Conservation (phyloP, 2,113 vertebrate genomes). For the Turnix velox region DNA sequence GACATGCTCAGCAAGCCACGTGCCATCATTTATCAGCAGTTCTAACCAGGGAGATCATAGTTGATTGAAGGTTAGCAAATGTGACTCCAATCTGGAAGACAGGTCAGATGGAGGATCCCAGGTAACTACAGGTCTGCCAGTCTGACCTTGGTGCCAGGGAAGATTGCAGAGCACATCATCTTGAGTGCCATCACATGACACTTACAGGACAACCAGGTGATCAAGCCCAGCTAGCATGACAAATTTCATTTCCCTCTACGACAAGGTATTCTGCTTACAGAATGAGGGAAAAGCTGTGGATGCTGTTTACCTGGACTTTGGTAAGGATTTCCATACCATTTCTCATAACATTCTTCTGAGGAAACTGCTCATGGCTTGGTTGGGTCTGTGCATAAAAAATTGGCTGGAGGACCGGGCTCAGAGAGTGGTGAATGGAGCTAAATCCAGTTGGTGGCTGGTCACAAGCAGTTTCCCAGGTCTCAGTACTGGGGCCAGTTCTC, state of each 20-base stretch:
- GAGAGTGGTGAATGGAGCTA: too few relatives aligned
- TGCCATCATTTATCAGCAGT: background rate
- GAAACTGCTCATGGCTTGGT: background rate
- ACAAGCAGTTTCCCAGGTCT: background rate
- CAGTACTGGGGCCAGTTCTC: background rate
- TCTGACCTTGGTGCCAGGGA: background rate
- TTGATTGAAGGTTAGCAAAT: background rate
- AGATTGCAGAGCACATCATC: background rate
- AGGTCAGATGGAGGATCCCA: background rate
- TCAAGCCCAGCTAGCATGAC: background rate
- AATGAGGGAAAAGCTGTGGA: background rate
- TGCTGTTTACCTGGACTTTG: background rate
- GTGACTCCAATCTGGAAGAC: rapidly evolving
- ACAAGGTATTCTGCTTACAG: background rate
- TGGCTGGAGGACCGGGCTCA: background rate
- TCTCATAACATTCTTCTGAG: background rate
- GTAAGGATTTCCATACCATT: background rate
- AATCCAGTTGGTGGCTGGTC: background rate
- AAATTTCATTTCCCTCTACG: background rate
- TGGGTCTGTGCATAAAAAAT: background rate
- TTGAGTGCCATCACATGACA: background rate
- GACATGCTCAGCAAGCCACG: background rate
- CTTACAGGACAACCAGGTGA: background rate
- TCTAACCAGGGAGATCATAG: background rate
- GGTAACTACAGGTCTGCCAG: background rate